A percentile compares a stretch with the other conserved stretches of the same genome.
These are phyloP conservation scores for Hylia prasina DNA, from an alignment of 2,113 vertebrate species.

Conservation along the genomic window DNA sequence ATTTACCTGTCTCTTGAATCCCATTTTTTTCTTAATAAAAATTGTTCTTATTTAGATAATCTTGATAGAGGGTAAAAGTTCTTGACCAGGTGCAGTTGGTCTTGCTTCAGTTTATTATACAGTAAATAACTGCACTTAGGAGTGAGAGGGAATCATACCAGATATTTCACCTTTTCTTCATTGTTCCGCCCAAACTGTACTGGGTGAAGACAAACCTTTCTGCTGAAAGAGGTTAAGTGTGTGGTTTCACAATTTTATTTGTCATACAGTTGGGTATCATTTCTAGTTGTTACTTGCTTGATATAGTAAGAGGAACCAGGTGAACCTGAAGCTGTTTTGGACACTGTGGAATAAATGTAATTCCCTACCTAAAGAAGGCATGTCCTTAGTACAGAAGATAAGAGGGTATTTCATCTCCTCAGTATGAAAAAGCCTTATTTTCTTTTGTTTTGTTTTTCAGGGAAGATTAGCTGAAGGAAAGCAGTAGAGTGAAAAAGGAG, in stretches of 20 bases:
- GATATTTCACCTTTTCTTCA: neutral
- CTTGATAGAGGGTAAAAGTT: neutral
- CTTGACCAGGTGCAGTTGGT: neutral
- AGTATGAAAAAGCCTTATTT: neutral
- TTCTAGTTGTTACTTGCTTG: neutral
- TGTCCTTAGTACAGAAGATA: neutral
- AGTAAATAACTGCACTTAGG: neutral
- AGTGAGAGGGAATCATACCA: neutral
- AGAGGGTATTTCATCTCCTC: neutral
- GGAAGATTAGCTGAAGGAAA: neutral
- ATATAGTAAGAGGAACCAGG: neutral
- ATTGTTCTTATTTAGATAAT: neutral
- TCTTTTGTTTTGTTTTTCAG: neutral
- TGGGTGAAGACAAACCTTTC: neutral
- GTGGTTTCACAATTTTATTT: neutral
- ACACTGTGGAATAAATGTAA: neutral
- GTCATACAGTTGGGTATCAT: accelerated
- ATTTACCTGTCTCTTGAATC: neutral
- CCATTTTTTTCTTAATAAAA: neutral
- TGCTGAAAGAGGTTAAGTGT: neutral
- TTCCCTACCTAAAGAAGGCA: neutral
- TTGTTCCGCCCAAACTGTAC: neutral
- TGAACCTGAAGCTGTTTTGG: neutral
- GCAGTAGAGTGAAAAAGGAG: neutral
- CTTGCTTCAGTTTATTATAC: neutral